phyloP scores from a whole-genome alignment of 2,888 invertebrate species.

The Mayetiola destructor region DNA sequence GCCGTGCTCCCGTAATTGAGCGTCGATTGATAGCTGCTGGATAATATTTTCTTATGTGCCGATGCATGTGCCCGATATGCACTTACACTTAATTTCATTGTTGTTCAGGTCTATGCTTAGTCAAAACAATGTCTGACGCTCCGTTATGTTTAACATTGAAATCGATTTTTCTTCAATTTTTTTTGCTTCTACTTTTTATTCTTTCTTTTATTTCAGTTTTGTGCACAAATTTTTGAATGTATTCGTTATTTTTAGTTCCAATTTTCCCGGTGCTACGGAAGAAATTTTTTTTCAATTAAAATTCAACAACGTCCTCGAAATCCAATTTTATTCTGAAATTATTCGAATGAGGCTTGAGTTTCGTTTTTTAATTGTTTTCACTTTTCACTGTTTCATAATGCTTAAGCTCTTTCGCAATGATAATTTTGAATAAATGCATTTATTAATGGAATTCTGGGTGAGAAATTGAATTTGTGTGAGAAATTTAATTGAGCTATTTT shows the following conservation, averaged over 20 bases:
- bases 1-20: constrained; percentile 63
- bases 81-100: constrained; percentile 76
- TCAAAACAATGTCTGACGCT: not conserved
- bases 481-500: too few relatives aligned
- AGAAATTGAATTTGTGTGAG: too few relatives aligned
- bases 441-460: too few relatives aligned
- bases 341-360: too few relatives aligned
- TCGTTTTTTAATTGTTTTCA: too few relatives aligned
- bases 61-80: constrained; percentile 79
- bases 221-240: not conserved
- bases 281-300: not conserved
- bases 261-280: not conserved
- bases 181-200: not conserved
- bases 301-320: too few relatives aligned
- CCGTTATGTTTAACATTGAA: not conserved
- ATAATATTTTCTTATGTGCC: constrained; percentile 75
- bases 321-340: too few relatives aligned
- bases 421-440: too few relatives aligned
- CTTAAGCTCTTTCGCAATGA: too few relatives aligned
- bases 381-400: too few relatives aligned
- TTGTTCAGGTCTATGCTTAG: constrained; percentile 15
- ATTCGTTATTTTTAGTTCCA: not conserved
- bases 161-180: not conserved
- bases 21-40: constrained; percentile 59
- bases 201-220: not conserved